A percentile compares a stretch with the other conserved stretches of the same genome.
Conservation (phyloP, 2,797 vertebrate species). For the Lindbergichthys nudifrons region DNA sequence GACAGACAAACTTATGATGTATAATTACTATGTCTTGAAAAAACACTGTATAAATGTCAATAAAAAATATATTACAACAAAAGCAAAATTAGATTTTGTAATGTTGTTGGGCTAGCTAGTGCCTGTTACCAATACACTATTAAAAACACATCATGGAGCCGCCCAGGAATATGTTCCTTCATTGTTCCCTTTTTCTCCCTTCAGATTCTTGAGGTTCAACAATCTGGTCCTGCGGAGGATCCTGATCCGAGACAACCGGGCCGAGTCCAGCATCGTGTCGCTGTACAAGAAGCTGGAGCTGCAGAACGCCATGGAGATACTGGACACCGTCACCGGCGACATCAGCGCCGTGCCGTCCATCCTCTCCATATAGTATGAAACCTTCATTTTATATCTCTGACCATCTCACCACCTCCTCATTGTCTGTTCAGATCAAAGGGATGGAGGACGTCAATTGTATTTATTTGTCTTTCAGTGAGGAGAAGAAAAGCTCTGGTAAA, state of each 20-base stretch:
- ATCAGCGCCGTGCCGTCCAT: constrained; percentile 90
- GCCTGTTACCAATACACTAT: neutral
- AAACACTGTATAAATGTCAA: too few relatives aligned
- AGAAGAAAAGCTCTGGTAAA: constrained; percentile 79
- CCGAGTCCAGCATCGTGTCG: constrained; percentile 96
- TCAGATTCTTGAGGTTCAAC: constrained; percentile 96
- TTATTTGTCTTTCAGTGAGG: constrained; percentile 77
- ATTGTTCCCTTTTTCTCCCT: constrained; percentile 32
- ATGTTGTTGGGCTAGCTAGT: too few relatives aligned
- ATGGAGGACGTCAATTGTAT: neutral
- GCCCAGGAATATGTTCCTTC: too few relatives aligned
- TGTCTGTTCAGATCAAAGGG: neutral
- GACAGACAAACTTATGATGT: too few relatives aligned
- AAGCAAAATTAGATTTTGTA: too few relatives aligned
- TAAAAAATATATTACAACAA: too few relatives aligned
- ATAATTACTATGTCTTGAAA: too few relatives aligned
- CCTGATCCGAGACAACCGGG: constrained; percentile 91
- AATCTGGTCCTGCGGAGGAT: constrained; percentile 91
- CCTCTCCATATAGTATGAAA: constrained; percentile 87
- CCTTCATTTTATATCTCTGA: neutral
- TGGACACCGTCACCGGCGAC: constrained; percentile 89
- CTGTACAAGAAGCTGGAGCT: constrained; percentile 97
- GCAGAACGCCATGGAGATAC: constrained; percentile 95
- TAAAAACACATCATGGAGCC: too few relatives aligned
- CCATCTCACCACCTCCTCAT: neutral